Evolutionary conservation across 23 tunicate genomes (phyloP).

Genomic region (Diplosoma virens): DNA sequence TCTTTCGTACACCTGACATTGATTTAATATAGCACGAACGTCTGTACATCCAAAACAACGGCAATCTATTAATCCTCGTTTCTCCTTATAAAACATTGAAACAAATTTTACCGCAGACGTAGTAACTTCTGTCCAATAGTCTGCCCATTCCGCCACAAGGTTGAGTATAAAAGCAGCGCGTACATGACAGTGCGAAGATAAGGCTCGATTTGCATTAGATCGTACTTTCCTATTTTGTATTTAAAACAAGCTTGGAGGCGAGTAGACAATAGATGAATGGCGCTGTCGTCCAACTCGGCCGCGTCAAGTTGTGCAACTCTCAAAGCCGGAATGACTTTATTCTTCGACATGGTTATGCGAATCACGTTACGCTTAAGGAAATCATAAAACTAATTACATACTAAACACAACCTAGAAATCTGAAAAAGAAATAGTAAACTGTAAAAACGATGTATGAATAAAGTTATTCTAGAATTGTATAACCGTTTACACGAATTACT

Average conservation of each 20-base stretch:
- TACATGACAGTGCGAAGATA: conserved; percentile 31
- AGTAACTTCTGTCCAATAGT: conserved; percentile 64
- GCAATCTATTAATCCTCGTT: no score
- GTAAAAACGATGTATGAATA: background rate
- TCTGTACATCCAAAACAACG: no score
- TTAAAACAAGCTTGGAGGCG: conserved; percentile 32
- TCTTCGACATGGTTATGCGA: conserved; percentile 1
- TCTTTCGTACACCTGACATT: no score
- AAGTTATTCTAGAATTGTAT: no score
- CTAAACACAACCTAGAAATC: background rate
- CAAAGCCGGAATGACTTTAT: conserved; percentile 19
- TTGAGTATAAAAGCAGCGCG: conserved; percentile 26
- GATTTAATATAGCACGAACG: no score
- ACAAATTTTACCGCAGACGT: conserved; percentile 42
- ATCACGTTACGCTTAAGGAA: background rate
- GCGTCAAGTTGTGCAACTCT: conserved; percentile 69
- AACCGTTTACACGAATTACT: no score
- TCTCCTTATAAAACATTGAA: no score
- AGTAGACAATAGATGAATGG: conserved; percentile 14
- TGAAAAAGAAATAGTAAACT: background rate
- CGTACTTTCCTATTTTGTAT: conserved; percentile 4
- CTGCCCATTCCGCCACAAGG: conserved; percentile 37
- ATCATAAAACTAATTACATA: background rate
- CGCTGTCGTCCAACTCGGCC: conserved; percentile 28
- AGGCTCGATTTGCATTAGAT: conserved; percentile 10